These are phyloP conservation scores for Agrotis puta DNA, from an alignment of 2,888 invertebrate species.

Conservation along the genomic window DNA sequence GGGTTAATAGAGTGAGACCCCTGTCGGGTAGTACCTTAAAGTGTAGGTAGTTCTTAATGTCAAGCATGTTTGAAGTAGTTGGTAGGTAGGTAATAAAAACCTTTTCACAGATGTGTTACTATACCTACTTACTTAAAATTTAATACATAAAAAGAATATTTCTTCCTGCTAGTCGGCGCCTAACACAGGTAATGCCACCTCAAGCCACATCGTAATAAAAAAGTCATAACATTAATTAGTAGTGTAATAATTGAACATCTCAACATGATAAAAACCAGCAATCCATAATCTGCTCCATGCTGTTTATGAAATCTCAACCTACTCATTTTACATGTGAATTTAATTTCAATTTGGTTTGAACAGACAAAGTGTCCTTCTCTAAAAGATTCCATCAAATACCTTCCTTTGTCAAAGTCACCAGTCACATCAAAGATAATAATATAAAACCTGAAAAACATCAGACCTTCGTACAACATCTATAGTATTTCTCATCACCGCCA, in stretches of 20 bases:
- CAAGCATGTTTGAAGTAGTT: not conserved
- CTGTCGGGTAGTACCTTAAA: slow-evolving; percentile 76
- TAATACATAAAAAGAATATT: not conserved
- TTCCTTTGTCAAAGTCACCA: not conserved
- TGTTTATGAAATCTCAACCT: not conserved
- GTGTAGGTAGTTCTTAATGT: slow-evolving; percentile 52
- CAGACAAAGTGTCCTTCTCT: not conserved
- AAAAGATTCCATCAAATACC: not conserved
- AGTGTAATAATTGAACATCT: too few species aligned
- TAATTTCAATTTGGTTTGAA: too few species aligned
- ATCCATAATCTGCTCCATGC: not conserved
- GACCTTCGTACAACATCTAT: not conserved
- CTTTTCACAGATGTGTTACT: not conserved
- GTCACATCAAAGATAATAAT: not conserved
- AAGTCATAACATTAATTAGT: too few species aligned
- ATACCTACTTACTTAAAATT: too few species aligned
- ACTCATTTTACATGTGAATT: too few species aligned
- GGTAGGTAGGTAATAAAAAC: too few species aligned
- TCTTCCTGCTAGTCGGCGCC: not conserved
- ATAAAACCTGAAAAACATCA: not conserved
- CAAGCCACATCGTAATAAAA: not conserved
- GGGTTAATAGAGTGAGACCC: not conserved
- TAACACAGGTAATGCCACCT: not conserved
- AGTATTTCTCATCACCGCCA: not conserved
- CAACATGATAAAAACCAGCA: not conserved